These are phyloP conservation scores for Anagrus nilaparvatae DNA, from an alignment of 1,140 invertebrate genomes.

Conservation along the genomic window DNA sequence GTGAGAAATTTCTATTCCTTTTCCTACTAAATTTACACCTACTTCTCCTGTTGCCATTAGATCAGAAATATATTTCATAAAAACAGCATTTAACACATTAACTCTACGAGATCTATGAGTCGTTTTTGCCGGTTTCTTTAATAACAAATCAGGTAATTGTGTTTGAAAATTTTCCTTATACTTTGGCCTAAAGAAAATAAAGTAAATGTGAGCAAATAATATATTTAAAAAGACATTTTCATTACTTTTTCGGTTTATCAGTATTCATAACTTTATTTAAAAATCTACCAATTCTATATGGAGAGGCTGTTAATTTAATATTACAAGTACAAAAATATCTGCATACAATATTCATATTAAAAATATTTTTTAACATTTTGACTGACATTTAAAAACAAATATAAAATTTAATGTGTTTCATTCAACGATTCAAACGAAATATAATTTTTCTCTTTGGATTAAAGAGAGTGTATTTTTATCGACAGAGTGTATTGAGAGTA, in stretches of 20 bases:
- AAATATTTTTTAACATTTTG: no score
- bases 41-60: slow-evolving; percentile 58
- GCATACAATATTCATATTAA: no score
- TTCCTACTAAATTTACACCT: slow-evolving; percentile 46
- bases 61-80: slow-evolving; percentile 68
- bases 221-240: neutral
- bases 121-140: slow-evolving; percentile 9
- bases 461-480: slow-evolving; percentile 6
- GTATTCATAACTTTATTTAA: slow-evolving; percentile 21
- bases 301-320: slow-evolving; percentile 1
- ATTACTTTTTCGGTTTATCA: slow-evolving; percentile 15
- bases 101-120: slow-evolving; percentile 34
- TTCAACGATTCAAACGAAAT: no score
- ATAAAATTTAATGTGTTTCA: neutral
- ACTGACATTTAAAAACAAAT: no score
- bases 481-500: slow-evolving; percentile 1
- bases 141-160: no score
- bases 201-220: no score
- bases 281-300: slow-evolving; percentile 12
- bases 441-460: no score
- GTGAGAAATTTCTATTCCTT: slow-evolving; percentile 57
- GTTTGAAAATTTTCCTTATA: no score
- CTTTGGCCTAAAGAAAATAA: no score
- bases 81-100: slow-evolving; percentile 62
- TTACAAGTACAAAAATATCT: slow-evolving; percentile 4